Evolutionary conservation across 2,888 invertebrate genomes (phyloP).

Genomic region (Hanleya hanleyi): DNA sequence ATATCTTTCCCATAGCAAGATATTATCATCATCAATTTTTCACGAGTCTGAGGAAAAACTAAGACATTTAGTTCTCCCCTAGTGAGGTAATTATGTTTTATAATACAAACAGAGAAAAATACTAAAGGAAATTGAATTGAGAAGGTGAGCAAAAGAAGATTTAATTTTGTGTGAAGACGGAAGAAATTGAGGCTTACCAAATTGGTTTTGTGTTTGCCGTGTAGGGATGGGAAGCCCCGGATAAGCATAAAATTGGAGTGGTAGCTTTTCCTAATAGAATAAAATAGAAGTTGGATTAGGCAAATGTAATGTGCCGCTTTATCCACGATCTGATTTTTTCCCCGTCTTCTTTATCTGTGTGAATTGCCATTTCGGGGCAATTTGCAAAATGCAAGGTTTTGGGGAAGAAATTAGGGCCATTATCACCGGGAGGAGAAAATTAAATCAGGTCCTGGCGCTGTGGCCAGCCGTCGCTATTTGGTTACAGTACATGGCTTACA

Average conservation of each 20-base stretch:
- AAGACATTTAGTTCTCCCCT: slow-evolving; percentile 1
- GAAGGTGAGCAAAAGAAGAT: slow-evolving; percentile 1
- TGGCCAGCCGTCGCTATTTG: neutral
- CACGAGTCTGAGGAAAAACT: slow-evolving; percentile 3
- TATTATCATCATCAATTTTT: slow-evolving; percentile 6
- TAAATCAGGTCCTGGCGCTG: neutral
- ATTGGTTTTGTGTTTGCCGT: slow-evolving; percentile 9
- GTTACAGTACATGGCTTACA: slow-evolving; percentile 1
- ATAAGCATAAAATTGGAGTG: slow-evolving; percentile 12
- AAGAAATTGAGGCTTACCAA: neutral
- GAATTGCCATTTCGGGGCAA: slow-evolving; percentile 10
- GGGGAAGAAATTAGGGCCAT: slow-evolving; percentile 9
- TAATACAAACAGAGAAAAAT: slow-evolving; percentile 7
- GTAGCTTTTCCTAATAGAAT: slow-evolving; percentile 7
- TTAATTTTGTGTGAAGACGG: slow-evolving; percentile 7
- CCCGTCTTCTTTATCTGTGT: neutral
- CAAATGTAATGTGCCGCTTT: slow-evolving; percentile 10
- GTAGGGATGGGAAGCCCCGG: neutral
- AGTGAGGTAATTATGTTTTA: slow-evolving; percentile 11
- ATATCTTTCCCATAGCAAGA: too few relatives aligned
- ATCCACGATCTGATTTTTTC: slow-evolving; percentile 8
- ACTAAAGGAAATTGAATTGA: slow-evolving; percentile 5
- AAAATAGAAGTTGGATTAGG: slow-evolving; percentile 9
- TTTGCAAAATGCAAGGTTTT: slow-evolving; percentile 8
- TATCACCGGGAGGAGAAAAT: neutral